Conservation (phyloP, 2,113 vertebrate genomes). For the Aptenodytes forsteri region DNA sequence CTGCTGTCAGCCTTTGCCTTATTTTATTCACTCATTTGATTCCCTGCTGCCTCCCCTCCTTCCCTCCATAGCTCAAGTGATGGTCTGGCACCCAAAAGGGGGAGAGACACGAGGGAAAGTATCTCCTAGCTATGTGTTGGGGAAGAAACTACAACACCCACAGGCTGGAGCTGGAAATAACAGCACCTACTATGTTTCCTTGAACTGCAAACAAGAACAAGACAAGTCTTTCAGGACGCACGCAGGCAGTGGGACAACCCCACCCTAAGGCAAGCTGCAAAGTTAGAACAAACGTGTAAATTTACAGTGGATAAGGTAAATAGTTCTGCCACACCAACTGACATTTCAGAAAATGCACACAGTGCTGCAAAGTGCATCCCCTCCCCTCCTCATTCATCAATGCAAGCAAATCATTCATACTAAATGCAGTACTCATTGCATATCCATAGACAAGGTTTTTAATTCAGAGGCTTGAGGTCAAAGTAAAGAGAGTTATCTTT, state of each 20-base stretch:
- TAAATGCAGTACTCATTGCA: no score
- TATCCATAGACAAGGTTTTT: neutral
- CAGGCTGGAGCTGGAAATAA: neutral
- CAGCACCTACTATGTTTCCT: fast-evolving
- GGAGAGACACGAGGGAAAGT: neutral
- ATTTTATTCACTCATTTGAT: neutral
- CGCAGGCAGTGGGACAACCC: neutral
- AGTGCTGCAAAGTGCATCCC: neutral
- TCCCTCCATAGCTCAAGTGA: neutral
- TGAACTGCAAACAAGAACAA: neutral
- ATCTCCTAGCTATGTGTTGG: fast-evolving
- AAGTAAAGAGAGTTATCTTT: neutral
- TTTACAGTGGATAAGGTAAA: neutral
- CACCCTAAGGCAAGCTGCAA: neutral
- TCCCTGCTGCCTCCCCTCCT: neutral
- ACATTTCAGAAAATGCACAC: fast-evolving
- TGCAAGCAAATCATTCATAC: neutral
- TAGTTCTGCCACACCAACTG: neutral
- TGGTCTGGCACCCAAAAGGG: fast-evolving
- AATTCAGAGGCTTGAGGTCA: neutral
- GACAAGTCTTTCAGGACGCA: neutral
- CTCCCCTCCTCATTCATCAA: neutral
- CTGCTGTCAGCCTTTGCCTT: neutral
- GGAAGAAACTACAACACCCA: fast-evolving
- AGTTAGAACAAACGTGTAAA: fast-evolving